Base-by-base conservation (phyloP, 2,888 invertebrate species). In the Clistopyga incitator region DNA sequence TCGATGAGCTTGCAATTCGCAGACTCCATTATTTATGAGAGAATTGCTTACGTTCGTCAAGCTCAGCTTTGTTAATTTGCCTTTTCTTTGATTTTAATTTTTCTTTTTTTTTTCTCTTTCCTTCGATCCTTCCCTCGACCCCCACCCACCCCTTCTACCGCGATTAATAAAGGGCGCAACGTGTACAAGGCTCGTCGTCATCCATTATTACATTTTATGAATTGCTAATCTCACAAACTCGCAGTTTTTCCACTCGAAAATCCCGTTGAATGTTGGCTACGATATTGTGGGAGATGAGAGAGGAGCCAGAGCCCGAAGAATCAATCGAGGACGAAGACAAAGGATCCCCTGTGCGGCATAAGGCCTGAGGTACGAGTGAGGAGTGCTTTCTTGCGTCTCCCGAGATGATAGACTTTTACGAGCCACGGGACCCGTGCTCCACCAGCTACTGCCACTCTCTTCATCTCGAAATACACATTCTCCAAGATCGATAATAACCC, bases 241-340 rank as follows among this genome's bases (percentile, higher is more conserved):
- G 34, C 68, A 23, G 11, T 34, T 56, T 80, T 78, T 64, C 38
- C 47, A 45, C 72, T 82, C 54, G 70, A 75, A 72, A 52, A 42
- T 52, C 56, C 59, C 45, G 70, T 42, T 47, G 72, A 77, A 68
- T 61, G 68, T 80, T 54, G 38, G 34, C 47, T 15, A 25, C 34
- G 11, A 50, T 34, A 59, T 29, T 18, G 75, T 47, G 56, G 65
- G 42, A 59, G 68, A 78, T n/a, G 47, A 65, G 52, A 61, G 71
- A 61, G 54, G 61, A n/a, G 68, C 50, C 65, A n/a, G 71, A 29
- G 34, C n/a, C n/a, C 52, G 82, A 84, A 82, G 78, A 86, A 86
- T 84, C 82, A 84, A 86, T 86, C 81, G 81, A 74, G 82, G 78
- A 82, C 68, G 71, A 61, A 80, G 67, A 86, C 85, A 86, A 86